Evolutionary conservation across 2,113 vertebrate genomes (phyloP).

Genomic region (Maccullochella peelii): DNA sequence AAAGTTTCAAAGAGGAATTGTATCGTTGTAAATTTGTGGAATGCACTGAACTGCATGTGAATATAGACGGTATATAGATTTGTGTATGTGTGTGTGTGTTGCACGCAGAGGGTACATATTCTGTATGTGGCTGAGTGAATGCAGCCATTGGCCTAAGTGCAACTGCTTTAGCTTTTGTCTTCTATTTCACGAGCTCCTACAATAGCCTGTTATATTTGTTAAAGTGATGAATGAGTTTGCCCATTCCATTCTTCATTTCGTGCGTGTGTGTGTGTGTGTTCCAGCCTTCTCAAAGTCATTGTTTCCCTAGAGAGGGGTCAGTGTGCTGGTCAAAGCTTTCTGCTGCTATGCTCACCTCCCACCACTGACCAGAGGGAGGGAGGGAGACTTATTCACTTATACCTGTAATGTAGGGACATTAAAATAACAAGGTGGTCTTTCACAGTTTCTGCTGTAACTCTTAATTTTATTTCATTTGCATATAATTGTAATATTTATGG

Average conservation of each 20-base stretch:
- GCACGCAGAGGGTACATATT: not conserved
- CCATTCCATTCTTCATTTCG: slow-evolving; percentile 73
- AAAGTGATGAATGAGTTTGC: slow-evolving; percentile 79
- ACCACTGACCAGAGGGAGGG: slow-evolving; percentile 55
- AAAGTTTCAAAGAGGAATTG: not conserved
- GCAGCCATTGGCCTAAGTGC: slow-evolving; percentile 48
- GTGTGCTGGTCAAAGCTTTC: slow-evolving; percentile 78
- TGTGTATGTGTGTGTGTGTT: slow-evolving; percentile 16
- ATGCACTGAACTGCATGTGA: not conserved
- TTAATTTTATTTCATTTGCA: not conserved
- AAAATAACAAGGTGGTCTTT: slow-evolving; percentile 9
- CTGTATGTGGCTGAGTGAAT: slow-evolving; percentile 32
- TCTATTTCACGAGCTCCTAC: slow-evolving; percentile 54
- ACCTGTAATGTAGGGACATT: slow-evolving; percentile 31
- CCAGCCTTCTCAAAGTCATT: slow-evolving; percentile 82
- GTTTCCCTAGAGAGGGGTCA: slow-evolving; percentile 79
- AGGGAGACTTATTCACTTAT: slow-evolving; percentile 10
- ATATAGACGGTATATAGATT: not conserved
- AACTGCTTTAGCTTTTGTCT: slow-evolving; percentile 68
- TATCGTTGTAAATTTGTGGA: not conserved
- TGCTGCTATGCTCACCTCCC: slow-evolving; percentile 71
- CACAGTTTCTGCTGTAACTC: not conserved
- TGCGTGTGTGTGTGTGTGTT: slow-evolving; percentile 56
- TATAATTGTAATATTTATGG: not conserved
- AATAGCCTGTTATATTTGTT: slow-evolving; percentile 75